A percentile compares a stretch with the other conserved stretches of the same genome.
Conservation (phyloP, 1,140 invertebrate genomes). For the Zaprionus lachaisei region DNA sequence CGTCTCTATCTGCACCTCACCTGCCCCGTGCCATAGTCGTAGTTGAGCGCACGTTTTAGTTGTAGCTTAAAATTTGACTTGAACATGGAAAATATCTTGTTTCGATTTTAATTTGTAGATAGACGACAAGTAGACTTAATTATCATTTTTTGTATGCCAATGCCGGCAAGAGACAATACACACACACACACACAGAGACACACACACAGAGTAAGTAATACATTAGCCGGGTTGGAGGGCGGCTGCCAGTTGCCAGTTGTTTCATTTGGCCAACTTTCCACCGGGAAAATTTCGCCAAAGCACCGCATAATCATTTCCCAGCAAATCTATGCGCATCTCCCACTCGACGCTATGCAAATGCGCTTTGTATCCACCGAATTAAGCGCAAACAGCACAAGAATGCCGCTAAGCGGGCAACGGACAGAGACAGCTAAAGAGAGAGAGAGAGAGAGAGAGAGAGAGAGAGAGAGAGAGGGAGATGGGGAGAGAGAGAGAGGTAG, state of each 20-base stretch:
- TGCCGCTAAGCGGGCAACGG: slow-evolving; percentile 25
- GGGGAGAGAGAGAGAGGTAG: slow-evolving; percentile 11
- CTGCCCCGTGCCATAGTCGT: not conserved
- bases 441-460: slow-evolving; percentile 5
- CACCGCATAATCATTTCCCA: slow-evolving; percentile 75
- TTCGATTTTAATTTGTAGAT: slow-evolving; percentile 83
- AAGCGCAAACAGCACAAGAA: slow-evolving; percentile 54
- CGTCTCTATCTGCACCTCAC: not conserved
- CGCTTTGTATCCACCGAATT: slow-evolving; percentile 74
- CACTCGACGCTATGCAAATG: slow-evolving; percentile 70
- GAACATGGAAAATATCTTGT: slow-evolving; percentile 84
- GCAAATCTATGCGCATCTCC: slow-evolving; percentile 80
- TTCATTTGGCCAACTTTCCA: slow-evolving; percentile 76
- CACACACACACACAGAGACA: not conserved
- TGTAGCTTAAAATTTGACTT: slow-evolving; percentile 76
- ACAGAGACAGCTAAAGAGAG: not conserved
- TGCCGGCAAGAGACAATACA: slow-evolving; percentile 19
- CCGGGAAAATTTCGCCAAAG: slow-evolving; percentile 52
- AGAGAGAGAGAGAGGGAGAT: not conserved
- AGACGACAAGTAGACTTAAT: slow-evolving; percentile 83
- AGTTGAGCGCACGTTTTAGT: slow-evolving; percentile 77
- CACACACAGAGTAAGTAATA: slow-evolving; percentile 48
- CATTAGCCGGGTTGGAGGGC: slow-evolving; percentile 66
- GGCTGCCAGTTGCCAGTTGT: slow-evolving; percentile 35
- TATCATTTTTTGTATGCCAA: slow-evolving; percentile 78